Base-by-base conservation (phyloP, 2,888 invertebrate species). In the Loripinus fragilis region DNA sequence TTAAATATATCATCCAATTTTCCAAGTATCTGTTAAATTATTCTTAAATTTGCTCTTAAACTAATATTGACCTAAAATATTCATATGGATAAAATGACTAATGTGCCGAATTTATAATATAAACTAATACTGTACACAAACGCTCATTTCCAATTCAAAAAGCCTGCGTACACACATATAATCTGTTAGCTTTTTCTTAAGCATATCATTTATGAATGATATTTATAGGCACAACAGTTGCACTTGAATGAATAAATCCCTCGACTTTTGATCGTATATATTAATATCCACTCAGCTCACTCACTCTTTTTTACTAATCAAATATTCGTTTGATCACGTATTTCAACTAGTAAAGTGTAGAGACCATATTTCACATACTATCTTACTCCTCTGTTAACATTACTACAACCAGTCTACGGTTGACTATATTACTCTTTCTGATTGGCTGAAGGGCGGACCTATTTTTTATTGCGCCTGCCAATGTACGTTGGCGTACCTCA, bases 401-500 rank as follows among this genome's bases (percentile, higher is more conserved):
- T 67, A 41, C 38, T 42, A 60, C 60, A 17, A n/a, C 60, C 2
- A 33, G 30, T 41, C 42, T 67, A 67, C 5, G 41, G 38, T 67
- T 41, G 67, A 41, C 67, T 67, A n/a, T 42, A 67, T 20, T 67
- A 12, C 45, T 67, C 42, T 67, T 35, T 38, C 42, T 72, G 76
- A 77, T 77, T 77, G 76, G 76, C 64, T 48, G 72, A 48, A 67
- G 69, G 76, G 71, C 71, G 67, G 55, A 60, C 71, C 71, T 55
- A 50, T 68, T 60, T 41, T 41, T 45, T 67, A 42, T 28, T 42
- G 28, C 45, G 42, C 28, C 67, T 67, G 67, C 67, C 67, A 28
- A 23, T 67, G 45, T 45, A 23, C 45, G 67, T 67, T 67, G 42
- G 45, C 42, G 45, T 67, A 67, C 67, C 67, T 67, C 42, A 67